These are phyloP conservation scores for Lasiurus borealis DNA, from an alignment of 2,113 vertebrate genomes.

Conservation along the genomic window DNA sequence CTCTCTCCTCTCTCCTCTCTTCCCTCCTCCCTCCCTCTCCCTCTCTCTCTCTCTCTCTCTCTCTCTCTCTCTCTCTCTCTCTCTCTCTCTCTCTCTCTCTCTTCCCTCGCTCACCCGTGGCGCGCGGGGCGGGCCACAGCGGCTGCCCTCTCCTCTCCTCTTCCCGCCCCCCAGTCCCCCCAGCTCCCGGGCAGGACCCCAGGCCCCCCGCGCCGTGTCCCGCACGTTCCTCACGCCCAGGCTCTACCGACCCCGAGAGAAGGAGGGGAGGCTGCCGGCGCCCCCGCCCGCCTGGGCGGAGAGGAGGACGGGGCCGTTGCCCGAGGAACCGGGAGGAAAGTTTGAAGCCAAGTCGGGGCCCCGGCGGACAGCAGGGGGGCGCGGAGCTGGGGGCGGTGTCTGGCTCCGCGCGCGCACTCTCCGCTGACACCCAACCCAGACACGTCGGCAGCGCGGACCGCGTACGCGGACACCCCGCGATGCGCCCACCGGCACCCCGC, in stretches of 20 bases:
- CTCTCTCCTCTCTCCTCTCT: no score
- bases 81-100: no score
- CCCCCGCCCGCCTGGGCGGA: not conserved
- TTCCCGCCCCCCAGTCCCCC: not conserved
- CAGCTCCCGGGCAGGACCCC: not conserved
- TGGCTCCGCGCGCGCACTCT: constrained; percentile 38
- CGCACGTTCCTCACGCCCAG: not conserved
- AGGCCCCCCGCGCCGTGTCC: not conserved
- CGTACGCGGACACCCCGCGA: constrained; percentile 44
- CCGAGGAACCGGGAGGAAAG: constrained; percentile 74
- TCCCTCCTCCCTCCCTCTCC: no score
- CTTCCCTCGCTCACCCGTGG: not conserved
- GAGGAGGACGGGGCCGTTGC: not conserved
- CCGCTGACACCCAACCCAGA: constrained; percentile 62
- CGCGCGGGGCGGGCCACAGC: accelerated
- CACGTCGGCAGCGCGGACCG: constrained; percentile 76
- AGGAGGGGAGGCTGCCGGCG: not conserved
- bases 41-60: no score
- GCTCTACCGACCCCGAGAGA: not conserved
- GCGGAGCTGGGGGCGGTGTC: constrained; percentile 45
- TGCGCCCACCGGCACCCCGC: not conserved
- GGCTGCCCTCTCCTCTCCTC: not conserved
- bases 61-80: not conserved
- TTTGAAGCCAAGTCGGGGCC: constrained; percentile 71
- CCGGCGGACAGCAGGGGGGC: constrained; percentile 15